A percentile compares a stretch with the other conserved stretches of the same genome.
phyloP scores from a whole-genome alignment of 2,113 vertebrate genomes.

The Vulpes vulpes region DNA sequence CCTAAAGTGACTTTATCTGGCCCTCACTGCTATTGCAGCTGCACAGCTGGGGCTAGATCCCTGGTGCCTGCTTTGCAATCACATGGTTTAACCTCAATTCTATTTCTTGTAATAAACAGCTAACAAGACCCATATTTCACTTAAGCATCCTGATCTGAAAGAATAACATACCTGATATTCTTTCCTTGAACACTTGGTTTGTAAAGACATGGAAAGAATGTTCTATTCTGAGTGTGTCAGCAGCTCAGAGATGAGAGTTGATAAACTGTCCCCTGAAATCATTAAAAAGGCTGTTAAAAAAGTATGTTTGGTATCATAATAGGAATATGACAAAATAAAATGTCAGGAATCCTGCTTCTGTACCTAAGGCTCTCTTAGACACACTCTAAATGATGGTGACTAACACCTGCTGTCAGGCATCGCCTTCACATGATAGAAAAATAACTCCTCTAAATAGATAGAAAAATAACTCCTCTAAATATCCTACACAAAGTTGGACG shows the following conservation, averaged over 20 bases:
- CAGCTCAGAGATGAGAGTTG: constrained; percentile 31
- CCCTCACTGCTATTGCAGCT: background rate
- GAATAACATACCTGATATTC: background rate
- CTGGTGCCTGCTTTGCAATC: background rate
- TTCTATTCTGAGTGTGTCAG: constrained; percentile 2
- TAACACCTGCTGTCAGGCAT: constrained; percentile 57
- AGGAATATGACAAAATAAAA: constrained; percentile 78
- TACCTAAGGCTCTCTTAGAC: constrained; percentile 63
- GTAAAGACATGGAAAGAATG: background rate
- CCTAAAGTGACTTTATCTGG: background rate
- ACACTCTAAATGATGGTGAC: constrained; percentile 51
- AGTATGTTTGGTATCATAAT: constrained; percentile 73
- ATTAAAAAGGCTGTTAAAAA: constrained; percentile 74
- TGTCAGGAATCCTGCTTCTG: constrained; percentile 18
- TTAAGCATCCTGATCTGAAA: background rate
- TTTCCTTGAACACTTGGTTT: background rate
- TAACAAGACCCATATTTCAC: background rate
- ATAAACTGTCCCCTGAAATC: constrained; percentile 65
- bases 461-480: constrained; percentile 62
- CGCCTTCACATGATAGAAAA: constrained; percentile 43
- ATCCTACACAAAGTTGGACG: constrained; percentile 57
- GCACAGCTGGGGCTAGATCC: background rate
- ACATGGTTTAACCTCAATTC: background rate
- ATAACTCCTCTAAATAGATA: constrained; percentile 54
- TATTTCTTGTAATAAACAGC: constrained; percentile 21